These are phyloP conservation scores for Kryptolebias marmoratus DNA, from an alignment of 2,113 vertebrate genomes.

Conservation along the genomic window DNA sequence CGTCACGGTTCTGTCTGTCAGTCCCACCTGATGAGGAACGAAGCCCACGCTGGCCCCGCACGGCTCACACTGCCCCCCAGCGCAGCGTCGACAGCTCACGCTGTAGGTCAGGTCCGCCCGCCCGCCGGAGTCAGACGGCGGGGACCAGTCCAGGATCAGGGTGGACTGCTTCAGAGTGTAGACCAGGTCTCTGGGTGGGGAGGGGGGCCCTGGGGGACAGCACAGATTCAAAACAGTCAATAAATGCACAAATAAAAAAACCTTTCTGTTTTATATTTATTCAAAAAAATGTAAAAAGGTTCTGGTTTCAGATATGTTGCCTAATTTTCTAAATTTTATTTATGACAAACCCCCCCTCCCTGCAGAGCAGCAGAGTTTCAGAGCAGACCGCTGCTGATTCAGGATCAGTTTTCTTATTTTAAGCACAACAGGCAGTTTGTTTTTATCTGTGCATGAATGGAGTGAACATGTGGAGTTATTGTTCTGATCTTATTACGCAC, in stretches of 20 bases:
- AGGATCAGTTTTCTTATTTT: too few relatives aligned
- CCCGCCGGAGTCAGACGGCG: slow-evolving; percentile 85
- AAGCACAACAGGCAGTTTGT: too few relatives aligned
- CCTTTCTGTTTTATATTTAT: too few relatives aligned
- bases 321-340: too few relatives aligned
- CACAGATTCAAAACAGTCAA: not conserved
- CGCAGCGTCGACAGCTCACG: slow-evolving; percentile 86
- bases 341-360: too few relatives aligned
- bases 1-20: slow-evolving; percentile 87
- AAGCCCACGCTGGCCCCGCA: slow-evolving; percentile 89
- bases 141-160: slow-evolving; percentile 86
- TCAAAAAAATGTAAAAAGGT: too few relatives aligned
- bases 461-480: not conserved
- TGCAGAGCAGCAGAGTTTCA: too few relatives aligned
- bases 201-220: slow-evolving; percentile 85
- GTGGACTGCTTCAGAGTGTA: slow-evolving; percentile 90
- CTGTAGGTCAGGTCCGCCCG: slow-evolving; percentile 90
- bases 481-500: not conserved
- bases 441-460: too few relatives aligned
- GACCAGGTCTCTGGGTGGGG: slow-evolving; percentile 87
- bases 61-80: slow-evolving; percentile 79
- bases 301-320: too few relatives aligned
- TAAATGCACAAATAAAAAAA: too few relatives aligned
- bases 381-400: too few relatives aligned
- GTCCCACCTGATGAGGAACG: slow-evolving; percentile 89